Conservation (phyloP, 1,140 invertebrate genomes). For the Hirudo medicinalis region DNA sequence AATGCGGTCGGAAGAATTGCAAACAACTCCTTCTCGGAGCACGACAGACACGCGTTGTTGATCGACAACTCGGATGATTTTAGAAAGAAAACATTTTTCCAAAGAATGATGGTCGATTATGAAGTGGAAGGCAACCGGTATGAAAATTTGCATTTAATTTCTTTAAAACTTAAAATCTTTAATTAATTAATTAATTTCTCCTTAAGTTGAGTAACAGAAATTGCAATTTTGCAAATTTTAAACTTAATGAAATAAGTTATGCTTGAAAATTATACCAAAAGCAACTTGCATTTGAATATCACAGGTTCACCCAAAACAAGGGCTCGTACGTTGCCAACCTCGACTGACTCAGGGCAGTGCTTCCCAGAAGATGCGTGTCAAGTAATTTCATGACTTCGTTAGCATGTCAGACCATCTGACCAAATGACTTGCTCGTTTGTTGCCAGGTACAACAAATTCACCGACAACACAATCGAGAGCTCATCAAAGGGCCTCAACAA, state of each 20-base stretch:
- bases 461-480: constrained; percentile 72
- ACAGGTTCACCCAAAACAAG: constrained; percentile 65
- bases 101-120: constrained; percentile 42
- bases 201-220: not conserved
- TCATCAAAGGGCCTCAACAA: constrained; percentile 60
- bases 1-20: constrained; percentile 37
- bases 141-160: too few species aligned
- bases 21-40: constrained; percentile 66
- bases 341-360: constrained; percentile 72
- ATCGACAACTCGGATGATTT: constrained; percentile 64
- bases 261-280: not conserved
- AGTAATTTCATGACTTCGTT: not conserved
- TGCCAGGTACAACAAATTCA: constrained; percentile 66
- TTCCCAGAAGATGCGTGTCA: constrained; percentile 62
- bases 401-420: too few species aligned
- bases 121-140: constrained; percentile 62
- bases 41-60: constrained; percentile 66
- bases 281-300: not conserved
- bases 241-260: not conserved
- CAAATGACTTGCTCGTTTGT: not conserved
- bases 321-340: constrained; percentile 70
- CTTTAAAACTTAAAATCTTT: not conserved
- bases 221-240: not conserved
- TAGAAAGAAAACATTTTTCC: constrained; percentile 39
- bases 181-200: not conserved